Evolutionary conservation across 2,113 vertebrate species (phyloP), one percentile per base, ranked within the genome.

Genomic region (Ciconia boyciana): DNA sequence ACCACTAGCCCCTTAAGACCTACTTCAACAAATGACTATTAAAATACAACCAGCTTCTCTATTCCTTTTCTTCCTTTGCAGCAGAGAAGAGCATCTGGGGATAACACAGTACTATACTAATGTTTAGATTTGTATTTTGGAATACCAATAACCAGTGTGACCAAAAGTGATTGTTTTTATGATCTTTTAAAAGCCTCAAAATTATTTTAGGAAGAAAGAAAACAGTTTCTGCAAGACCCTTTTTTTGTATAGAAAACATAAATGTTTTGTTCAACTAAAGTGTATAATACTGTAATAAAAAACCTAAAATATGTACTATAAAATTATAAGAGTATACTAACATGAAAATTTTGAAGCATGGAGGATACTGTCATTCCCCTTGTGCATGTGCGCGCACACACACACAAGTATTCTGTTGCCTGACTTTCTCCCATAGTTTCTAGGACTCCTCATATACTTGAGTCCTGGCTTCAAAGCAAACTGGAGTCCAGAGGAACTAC

Each of bases 351-450:
- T 89, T 70, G 31, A 64, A 62, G 17, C 1, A 1, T 10, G n/a
- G 10, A 69, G 5, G 28, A 66, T 31, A 46, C 3, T 21, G 49
- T 34, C 4, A 0, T 7, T 49, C 4, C 34, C 16, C 31, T 11
- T 46, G 28, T 48, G 12, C 3, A 13, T 0, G 2, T 1, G 2
- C 1, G 5, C 1, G 5, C 16, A 13, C 14, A 57, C 28, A 57
- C 28, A 70, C 3, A 10, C 9, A 84, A 3, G 1, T 26, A 60
- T 43, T 64, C 43, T 29, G 7, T 9, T 65, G 31, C 31, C 16
- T 69, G 39, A 58, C 34, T n/a, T 39, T 18, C 14, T 54, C n/a
- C 22, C 25, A 11, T 4, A 26, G 25, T 51, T 92, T 87, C 12
- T 24, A 60, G 16, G 46, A 29, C 16, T 79, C 14, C 36, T 34